Conservation (phyloP, 1,140 invertebrate species). For the Euschistus heros region DNA sequence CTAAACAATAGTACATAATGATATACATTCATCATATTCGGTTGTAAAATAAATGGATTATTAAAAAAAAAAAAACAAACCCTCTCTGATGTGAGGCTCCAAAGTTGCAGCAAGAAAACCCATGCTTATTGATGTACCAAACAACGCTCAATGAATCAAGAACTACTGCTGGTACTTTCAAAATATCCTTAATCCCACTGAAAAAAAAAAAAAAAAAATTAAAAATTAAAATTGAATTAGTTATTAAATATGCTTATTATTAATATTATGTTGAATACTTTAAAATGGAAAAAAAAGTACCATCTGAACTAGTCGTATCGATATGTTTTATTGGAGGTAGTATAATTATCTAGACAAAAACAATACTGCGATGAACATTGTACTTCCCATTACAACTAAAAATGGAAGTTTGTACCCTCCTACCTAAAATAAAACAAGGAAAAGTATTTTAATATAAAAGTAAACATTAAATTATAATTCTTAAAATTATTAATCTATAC, state of each 20-base stretch:
- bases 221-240: neutral
- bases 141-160: constrained; percentile 36
- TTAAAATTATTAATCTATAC: too few species aligned
- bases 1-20: too few species aligned
- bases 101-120: constrained; percentile 42
- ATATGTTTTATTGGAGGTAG: constrained; percentile 32
- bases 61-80: constrained; percentile 31
- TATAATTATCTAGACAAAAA: constrained; percentile 37
- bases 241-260: too few species aligned
- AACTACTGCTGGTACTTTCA: constrained; percentile 35
- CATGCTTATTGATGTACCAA: constrained; percentile 37
- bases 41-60: too few species aligned
- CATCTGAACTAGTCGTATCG: neutral
- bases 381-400: constrained; percentile 42
- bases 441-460: too few species aligned
- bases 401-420: constrained; percentile 53
- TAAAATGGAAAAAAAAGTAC: neutral
- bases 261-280: neutral
- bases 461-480: too few species aligned
- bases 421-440: constrained; percentile 30
- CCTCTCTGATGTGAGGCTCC: constrained; percentile 43
- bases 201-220: constrained; percentile 14
- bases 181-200: constrained; percentile 31
- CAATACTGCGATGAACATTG: constrained; percentile 41
- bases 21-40: too few species aligned